Evolutionary conservation across 2,797 vertebrate genomes (phyloP), one percentile per base, ranked within the genome.

Genomic region (Crossoptilon crossoptilon): DNA sequence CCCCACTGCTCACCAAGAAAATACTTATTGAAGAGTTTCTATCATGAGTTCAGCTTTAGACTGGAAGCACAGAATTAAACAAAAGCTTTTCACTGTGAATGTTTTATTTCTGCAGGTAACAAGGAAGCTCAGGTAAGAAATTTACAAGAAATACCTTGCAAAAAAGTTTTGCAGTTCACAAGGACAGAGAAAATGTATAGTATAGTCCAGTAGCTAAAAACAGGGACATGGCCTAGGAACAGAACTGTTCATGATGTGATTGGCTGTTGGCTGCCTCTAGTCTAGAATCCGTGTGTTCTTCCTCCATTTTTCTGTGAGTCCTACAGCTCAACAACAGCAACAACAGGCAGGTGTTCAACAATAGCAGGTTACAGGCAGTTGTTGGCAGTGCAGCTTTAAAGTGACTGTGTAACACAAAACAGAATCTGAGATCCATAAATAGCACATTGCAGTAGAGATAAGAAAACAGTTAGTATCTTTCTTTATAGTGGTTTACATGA

Each of bases 161-260:
- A 88, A 93, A 66, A 22, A 68, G 23, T 77, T 93, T 49, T 84
- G 56, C 37, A 53, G 44, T 56, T 89, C 67, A 71, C 70, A 48
- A 88, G 46, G 58, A 59, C 27, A 68, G 46, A 87, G 70, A 35
- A 91, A 93, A 93, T 88, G 2, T 81, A 31, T 90, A 84, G 88
- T 84, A 43, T 24, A 85, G 46, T 35, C 48, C 58, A 77, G 14
- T 7, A 5, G 27, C 35, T 84, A 93, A 91, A 93, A 94, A 60
- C 37, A 39, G 41, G 75, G 83, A 60, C 85, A n/a, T 15, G 29
- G 56, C 16, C 73, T 84, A 66, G 59, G 79, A 87, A 95, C 74
- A 87, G 55, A 62, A 33, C 29, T 62, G 23, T 90, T 95, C 29
- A 59, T 92, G 90, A 77, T 56, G 24, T 75, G 74, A 44, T 63